Evolutionary conservation across 2,888 invertebrate species (phyloP).

Genomic region (Eulithis prunata): DNA sequence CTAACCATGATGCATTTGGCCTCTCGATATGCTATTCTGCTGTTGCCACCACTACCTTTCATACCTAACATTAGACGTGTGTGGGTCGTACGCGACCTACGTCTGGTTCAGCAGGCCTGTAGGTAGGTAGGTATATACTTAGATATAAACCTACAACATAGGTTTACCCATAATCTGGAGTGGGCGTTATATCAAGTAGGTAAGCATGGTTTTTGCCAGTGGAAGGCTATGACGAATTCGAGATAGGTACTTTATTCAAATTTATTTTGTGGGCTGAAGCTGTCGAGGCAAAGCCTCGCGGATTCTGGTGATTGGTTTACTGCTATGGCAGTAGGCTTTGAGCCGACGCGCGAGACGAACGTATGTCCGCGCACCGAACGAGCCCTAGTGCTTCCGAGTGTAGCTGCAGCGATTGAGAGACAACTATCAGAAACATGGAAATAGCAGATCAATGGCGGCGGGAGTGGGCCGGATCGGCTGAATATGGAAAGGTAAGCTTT

Average conservation of each 20-base stretch:
- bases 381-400: constrained; percentile 68
- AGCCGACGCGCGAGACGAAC: constrained; percentile 65
- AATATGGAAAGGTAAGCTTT: constrained; percentile 78
- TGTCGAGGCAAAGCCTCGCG: constrained; percentile 48
- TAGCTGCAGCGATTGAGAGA: constrained; percentile 75
- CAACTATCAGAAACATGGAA: constrained; percentile 66
- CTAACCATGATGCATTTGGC: no score
- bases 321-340: constrained; percentile 65
- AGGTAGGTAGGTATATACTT: constrained; percentile 19
- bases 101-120: constrained; percentile 58
- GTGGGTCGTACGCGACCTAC: constrained; percentile 48
- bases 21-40: no score
- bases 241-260: constrained; percentile 61
- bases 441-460: constrained; percentile 80
- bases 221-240: constrained; percentile 75
- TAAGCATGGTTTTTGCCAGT: constrained; percentile 70
- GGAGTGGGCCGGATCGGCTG: constrained; percentile 80
- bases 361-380: constrained; percentile 62
- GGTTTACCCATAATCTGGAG: constrained; percentile 52
- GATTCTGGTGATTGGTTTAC: constrained; percentile 38
- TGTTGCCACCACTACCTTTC: no score
- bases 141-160: no score
- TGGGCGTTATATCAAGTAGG: constrained; percentile 60
- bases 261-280: constrained; percentile 68
- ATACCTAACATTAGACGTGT: no score